Conservation (phyloP, 2,113 vertebrate species). For the human region GRCh38 chr18:44482501-44483000, state of each 20-base stretch:
- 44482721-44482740: background rate
- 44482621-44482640: background rate
- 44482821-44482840: background rate
- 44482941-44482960: background rate
- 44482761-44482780: background rate
- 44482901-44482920: background rate
- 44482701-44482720: background rate
- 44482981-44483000: background rate
- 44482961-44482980: background rate
- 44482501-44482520: background rate
- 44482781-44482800: background rate
- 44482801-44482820: background rate
- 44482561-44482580: background rate
- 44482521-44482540: background rate
- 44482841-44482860: background rate
- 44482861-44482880: background rate
- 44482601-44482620: background rate
- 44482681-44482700: background rate
- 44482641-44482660: background rate
- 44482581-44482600: background rate
- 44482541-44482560: background rate
- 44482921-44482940: background rate
- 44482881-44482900: background rate
- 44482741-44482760: background rate
- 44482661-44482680: background rate